phyloP scores from a whole-genome alignment of 2,113 vertebrate species.

The Lagopus leucura region DNA sequence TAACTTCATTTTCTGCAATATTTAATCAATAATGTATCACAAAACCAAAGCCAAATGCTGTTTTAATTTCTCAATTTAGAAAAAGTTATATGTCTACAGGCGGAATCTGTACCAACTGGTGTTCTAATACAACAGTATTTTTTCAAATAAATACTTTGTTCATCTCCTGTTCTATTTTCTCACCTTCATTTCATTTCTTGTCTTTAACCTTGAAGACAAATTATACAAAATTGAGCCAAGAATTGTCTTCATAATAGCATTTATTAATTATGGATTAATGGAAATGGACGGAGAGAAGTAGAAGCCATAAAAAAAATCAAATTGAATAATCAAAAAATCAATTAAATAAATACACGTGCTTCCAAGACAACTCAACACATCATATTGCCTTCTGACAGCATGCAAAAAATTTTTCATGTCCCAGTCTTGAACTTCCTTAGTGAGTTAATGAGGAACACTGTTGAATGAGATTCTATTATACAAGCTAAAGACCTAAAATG shows the following conservation, averaged over 20 bases:
- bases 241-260: neutral
- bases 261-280: slow-evolving; percentile 1
- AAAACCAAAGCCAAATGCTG: neutral
- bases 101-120: neutral
- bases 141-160: neutral
- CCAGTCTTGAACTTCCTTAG: slow-evolving; percentile 60
- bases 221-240: neutral
- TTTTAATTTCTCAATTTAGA: neutral
- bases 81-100: neutral
- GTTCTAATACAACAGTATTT: neutral
- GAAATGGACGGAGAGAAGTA: slow-evolving; percentile 30
- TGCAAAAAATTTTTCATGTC: slow-evolving; percentile 29
- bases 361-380: slow-evolving; percentile 48
- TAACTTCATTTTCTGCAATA: neutral
- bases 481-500: slow-evolving; percentile 52
- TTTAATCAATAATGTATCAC: neutral
- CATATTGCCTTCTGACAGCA: slow-evolving; percentile 27
- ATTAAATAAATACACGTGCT: slow-evolving; percentile 31
- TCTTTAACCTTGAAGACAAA: neutral
- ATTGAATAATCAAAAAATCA: neutral
- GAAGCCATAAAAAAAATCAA: neutral
- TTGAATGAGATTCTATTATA: slow-evolving; percentile 56
- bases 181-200: neutral
- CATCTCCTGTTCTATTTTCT: neutral
- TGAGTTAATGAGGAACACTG: slow-evolving; percentile 55